Conservation (phyloP, 1,140 invertebrate species). For the Euura lappo region DNA sequence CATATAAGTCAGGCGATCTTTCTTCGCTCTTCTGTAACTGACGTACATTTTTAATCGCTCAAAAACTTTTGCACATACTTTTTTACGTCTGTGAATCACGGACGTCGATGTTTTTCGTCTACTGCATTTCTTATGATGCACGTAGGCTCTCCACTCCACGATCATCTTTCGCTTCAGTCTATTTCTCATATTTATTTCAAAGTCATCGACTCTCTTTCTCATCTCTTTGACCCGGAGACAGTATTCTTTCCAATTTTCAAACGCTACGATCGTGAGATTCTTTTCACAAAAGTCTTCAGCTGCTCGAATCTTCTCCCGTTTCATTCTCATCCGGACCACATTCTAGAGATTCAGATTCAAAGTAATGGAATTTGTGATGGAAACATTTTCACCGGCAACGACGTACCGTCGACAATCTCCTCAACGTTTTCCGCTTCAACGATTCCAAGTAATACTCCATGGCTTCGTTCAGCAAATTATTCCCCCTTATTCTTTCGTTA, state of each 20-base stretch:
- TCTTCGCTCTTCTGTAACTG: background rate
- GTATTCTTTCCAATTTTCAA: constrained; percentile 20
- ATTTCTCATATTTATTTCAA: background rate
- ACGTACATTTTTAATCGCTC: background rate
- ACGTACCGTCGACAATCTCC: constrained; percentile 17
- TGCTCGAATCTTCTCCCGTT: constrained; percentile 15
- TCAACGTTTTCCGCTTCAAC: constrained; percentile 25
- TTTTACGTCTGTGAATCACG: constrained; percentile 22
- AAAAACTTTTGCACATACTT: constrained; percentile 20
- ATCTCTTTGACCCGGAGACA: constrained; percentile 15
- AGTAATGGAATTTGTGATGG: background rate
- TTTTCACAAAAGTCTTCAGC: constrained; percentile 18
- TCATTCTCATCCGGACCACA: constrained; percentile 17
- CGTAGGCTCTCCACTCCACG: constrained; percentile 15
- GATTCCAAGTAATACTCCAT: constrained; percentile 21
- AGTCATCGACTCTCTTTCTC: constrained; percentile 20
- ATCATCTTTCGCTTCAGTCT: background rate
- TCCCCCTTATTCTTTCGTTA: constrained; percentile 18
- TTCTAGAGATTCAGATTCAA: constrained; percentile 7
- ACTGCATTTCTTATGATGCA: constrained; percentile 23
- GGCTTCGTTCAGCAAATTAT: constrained; percentile 15
- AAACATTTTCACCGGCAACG: background rate
- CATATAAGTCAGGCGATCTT: background rate
- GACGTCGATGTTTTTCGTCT: constrained; percentile 22
- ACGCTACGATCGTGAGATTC: constrained; percentile 16